Conservation (phyloP, 1,140 invertebrate species). For the Archegozetes longisetosus region DNA sequence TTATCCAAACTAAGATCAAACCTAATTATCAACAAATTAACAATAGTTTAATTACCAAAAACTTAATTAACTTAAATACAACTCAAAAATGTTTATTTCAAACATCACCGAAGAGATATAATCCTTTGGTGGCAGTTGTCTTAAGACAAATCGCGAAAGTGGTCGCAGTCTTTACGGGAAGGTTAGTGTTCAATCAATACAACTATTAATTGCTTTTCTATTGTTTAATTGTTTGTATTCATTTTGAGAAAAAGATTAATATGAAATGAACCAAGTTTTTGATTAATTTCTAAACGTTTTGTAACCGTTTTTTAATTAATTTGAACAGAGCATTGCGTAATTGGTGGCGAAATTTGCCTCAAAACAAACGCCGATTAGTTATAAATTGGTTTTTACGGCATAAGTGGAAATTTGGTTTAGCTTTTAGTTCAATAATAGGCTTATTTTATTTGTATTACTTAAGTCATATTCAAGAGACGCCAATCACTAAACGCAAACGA, state of each 20-base stretch:
- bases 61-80: too few species aligned
- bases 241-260: not conserved
- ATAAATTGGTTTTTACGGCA: constrained; percentile 24
- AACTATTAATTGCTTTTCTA: too few species aligned
- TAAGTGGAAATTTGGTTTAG: constrained; percentile 11
- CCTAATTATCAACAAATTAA: too few species aligned
- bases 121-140: constrained; percentile 18
- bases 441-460: constrained; percentile 29
- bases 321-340: constrained; percentile 27
- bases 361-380: constrained; percentile 25
- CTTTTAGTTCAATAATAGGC: constrained; percentile 5
- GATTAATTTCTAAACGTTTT: not conserved
- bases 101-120: constrained; percentile 14
- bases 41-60: too few species aligned
- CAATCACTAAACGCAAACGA: constrained; percentile 35
- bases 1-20: too few species aligned
- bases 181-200: constrained; percentile 15
- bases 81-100: constrained; percentile 8
- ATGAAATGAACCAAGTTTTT: not conserved
- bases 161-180: constrained; percentile 17
- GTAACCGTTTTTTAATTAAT: too few species aligned
- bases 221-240: too few species aligned
- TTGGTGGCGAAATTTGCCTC: constrained; percentile 34
- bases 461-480: constrained; percentile 35
- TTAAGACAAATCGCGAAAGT: constrained; percentile 17